A percentile compares a stretch with the other conserved stretches of the same genome.
Conservation (phyloP, 2,888 invertebrate genomes). For the Gymnosoma rotundatum region DNA sequence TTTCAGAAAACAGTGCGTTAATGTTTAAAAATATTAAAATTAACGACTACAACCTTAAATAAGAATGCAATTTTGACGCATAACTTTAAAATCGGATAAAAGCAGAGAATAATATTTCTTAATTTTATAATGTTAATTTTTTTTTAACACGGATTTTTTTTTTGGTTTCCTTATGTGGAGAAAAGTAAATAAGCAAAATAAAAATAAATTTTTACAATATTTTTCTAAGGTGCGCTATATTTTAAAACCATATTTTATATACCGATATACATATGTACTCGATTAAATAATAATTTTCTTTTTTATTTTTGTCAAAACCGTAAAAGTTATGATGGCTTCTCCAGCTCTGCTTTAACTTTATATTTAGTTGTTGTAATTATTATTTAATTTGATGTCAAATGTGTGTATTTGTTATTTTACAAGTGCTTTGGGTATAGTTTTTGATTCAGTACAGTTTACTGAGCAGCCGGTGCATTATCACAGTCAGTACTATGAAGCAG, state of each 20-base stretch:
- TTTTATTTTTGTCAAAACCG: constrained; percentile 44
- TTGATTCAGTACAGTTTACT: constrained; percentile 53
- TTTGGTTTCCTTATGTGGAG: too few species aligned
- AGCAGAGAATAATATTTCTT: too few species aligned
- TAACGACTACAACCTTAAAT: too few species aligned
- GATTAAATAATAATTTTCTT: constrained; percentile 65
- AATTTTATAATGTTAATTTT: too few species aligned
- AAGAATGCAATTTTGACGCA: too few species aligned
- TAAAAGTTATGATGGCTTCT: constrained; percentile 44
- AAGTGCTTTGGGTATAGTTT: constrained; percentile 60
- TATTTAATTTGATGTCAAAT: constrained; percentile 48
- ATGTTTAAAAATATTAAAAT: too few species aligned
- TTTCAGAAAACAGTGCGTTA: too few species aligned
- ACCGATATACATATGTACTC: not conserved
- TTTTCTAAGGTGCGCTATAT: too few species aligned
- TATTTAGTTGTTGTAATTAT: not conserved
- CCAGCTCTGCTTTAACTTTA: constrained; percentile 49
- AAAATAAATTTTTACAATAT: too few species aligned
- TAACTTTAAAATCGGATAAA: too few species aligned
- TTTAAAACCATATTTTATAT: not conserved
- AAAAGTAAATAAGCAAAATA: too few species aligned
- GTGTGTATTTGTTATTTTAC: constrained; percentile 54
- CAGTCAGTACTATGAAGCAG: constrained; percentile 80
- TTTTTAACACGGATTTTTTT: too few species aligned
- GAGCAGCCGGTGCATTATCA: constrained; percentile 80